A percentile compares a stretch with the other conserved stretches of the same genome.
phyloP scores from a whole-genome alignment of 2,113 vertebrate genomes.

The Chloroceryle aenea region DNA sequence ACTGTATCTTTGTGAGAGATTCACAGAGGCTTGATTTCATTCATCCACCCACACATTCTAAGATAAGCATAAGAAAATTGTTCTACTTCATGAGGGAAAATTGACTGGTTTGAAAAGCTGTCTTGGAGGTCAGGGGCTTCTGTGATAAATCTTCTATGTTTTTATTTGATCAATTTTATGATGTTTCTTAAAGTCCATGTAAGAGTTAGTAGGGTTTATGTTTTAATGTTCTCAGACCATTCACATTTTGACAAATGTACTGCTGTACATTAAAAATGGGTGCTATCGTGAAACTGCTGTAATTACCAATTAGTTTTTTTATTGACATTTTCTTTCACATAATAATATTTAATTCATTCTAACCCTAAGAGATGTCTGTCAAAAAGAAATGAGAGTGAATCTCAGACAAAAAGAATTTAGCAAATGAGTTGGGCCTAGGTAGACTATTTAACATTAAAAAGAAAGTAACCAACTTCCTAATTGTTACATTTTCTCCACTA shows the following conservation, averaged over 20 bases:
- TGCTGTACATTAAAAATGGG: not conserved
- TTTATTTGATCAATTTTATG: constrained; percentile 7
- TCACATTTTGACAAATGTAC: constrained; percentile 2
- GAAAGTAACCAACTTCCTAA: not conserved
- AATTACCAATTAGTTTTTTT: constrained; percentile 8
- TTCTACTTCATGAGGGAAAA: constrained; percentile 21
- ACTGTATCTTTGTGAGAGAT: not conserved
- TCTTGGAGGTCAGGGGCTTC: constrained; percentile 21
- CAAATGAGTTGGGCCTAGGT: not conserved
- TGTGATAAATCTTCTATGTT: not conserved
- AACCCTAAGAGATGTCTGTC: not conserved
- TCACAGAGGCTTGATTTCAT: constrained; percentile 30
- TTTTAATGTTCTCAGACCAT: not conserved
- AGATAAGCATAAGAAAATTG: constrained; percentile 5
- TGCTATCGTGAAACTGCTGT: not conserved
- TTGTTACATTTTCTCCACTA: not conserved
- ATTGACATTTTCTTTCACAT: not conserved
- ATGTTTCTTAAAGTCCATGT: not conserved
- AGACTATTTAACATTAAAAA: constrained; percentile 3
- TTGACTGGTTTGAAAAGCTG: constrained; percentile 25
- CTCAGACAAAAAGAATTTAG: not conserved
- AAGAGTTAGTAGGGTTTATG: not conserved
- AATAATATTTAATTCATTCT: constrained; percentile 41
- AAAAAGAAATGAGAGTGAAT: not conserved
- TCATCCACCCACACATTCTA: constrained; percentile 30